Conservation (phyloP, 2,888 invertebrate genomes). For the Pherbina coryleti region DNA sequence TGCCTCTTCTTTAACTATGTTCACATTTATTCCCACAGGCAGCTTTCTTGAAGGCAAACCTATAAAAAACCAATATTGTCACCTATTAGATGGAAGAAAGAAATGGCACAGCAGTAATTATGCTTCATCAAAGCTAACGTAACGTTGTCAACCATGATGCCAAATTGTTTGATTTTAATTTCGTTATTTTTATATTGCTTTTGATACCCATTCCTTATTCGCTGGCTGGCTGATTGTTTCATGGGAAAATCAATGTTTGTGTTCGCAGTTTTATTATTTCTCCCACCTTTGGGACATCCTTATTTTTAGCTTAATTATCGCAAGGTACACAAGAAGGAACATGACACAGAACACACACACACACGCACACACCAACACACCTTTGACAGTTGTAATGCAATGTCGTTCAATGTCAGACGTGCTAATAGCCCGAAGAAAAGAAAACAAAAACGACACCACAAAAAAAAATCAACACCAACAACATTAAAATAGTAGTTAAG, state of each 20-base stretch:
- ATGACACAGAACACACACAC: background rate
- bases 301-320: slow-evolving; percentile 33
- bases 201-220: background rate
- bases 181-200: background rate
- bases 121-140: too few species aligned
- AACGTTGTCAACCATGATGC: background rate
- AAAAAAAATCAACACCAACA: background rate
- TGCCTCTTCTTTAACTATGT: too few species aligned
- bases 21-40: too few species aligned
- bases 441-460: background rate
- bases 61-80: too few species aligned
- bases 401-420: slow-evolving; percentile 50
- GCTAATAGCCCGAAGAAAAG: slow-evolving; percentile 38
- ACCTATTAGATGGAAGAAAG: too few species aligned
- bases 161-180: background rate
- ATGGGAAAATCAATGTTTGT: slow-evolving; percentile 40
- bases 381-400: slow-evolving; percentile 45
- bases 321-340: background rate
- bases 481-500: background rate
- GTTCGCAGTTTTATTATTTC: slow-evolving; percentile 29
- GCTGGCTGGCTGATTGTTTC: slow-evolving; percentile 41
- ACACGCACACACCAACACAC: slow-evolving; percentile 6
- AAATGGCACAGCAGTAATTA: too few species aligned
- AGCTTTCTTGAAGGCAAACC: too few species aligned
- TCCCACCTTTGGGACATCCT: slow-evolving; percentile 4